Evolutionary conservation across 2,113 vertebrate genomes (phyloP), one percentile per base, ranked within the genome.

Genomic region (Apodemus sylvaticus): DNA sequence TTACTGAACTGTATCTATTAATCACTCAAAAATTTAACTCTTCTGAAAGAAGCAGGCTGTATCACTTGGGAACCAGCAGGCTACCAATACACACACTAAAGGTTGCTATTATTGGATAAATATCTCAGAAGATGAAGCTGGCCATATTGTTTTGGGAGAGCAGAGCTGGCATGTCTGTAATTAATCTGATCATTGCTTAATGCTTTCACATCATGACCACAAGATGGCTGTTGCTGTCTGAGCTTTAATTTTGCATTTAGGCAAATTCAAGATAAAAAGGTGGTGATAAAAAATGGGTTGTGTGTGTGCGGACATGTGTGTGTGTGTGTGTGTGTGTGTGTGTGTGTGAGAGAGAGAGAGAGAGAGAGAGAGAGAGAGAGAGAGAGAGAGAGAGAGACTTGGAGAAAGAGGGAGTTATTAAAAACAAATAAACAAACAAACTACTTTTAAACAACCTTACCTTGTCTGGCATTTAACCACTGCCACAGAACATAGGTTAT

Each of bases 211-310:
- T 77, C 58, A 90, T 77, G 81, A 81, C 66, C 71, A 93, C 64
- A 89, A 77, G 51, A 89, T 89, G 64, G 22, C 58, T 94, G 4
- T 64, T 91, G 42, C 12, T 78, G 26, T 68, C n/a, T 78, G 82
- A 85, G 39, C 71, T 95, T 94, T 62, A 74, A 81, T 58, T 86
- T 51, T 90, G 29, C 9, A 22, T 85, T 88, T 11, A 97, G 90
- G 55, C 19, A 93, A n/a, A 91, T 68, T 68, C 31, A 91, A 90
- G 48, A 92, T 87, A 45, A 42, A 53, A 89, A 60, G 3, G 13
- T 89, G 39, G 87, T 9, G 24, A 16, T 39, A 86, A 14, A 60
- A 70, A 86, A 60, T 68, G 4, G 81, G 3, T 36, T 3, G 6
- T 42, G 73, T 79, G 74, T 11, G n/a, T n/a, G n/a, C n/a, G n/a